Percentiles rank a stretch among this genome's conserved stretches.
These are phyloP conservation scores for Sebastes trivittatus DNA, from an alignment of 2,797 vertebrate genomes.

Conservation along the genomic window DNA sequence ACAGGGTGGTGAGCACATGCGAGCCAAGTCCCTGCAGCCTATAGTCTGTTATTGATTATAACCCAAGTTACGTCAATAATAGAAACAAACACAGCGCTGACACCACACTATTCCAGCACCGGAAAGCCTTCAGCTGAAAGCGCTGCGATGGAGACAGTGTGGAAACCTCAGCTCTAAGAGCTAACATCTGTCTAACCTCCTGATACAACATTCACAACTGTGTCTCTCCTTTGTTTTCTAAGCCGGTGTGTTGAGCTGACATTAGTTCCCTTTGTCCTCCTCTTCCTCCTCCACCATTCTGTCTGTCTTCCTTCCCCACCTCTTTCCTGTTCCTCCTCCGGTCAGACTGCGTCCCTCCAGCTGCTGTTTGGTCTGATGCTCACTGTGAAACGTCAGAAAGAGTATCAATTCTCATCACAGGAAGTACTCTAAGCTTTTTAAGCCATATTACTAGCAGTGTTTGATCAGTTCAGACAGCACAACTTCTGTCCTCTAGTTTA, in stretches of 20 bases:
- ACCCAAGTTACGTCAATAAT: constrained; percentile 44
- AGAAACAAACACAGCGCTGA: constrained; percentile 43
- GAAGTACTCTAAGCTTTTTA: neutral
- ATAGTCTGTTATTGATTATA: constrained; percentile 63
- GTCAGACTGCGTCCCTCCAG: constrained; percentile 48
- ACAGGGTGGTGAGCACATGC: constrained; percentile 22
- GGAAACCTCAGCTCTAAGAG: constrained; percentile 45
- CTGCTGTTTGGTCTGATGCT: constrained; percentile 42
- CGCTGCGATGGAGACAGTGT: constrained; percentile 22
- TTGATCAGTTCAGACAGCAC: neutral
- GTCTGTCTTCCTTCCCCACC: constrained; percentile 48
- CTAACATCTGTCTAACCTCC: constrained; percentile 61
- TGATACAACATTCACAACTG: constrained; percentile 29
- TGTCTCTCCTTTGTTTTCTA: constrained; percentile 54
- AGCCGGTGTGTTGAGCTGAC: constrained; percentile 37
- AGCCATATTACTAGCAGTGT: neutral
- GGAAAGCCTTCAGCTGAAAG: constrained; percentile 54
- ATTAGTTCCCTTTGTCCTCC: constrained; percentile 64
- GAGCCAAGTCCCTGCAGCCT: constrained; percentile 25
- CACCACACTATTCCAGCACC: constrained; percentile 30
- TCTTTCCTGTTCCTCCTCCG: constrained; percentile 68
- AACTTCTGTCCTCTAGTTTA: neutral
- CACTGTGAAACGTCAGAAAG: constrained; percentile 16
- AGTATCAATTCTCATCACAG: neutral
- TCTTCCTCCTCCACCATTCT: constrained; percentile 48